Base-by-base conservation (phyloP, 2,797 vertebrate genomes). In the Cryptoprocta ferox region DNA sequence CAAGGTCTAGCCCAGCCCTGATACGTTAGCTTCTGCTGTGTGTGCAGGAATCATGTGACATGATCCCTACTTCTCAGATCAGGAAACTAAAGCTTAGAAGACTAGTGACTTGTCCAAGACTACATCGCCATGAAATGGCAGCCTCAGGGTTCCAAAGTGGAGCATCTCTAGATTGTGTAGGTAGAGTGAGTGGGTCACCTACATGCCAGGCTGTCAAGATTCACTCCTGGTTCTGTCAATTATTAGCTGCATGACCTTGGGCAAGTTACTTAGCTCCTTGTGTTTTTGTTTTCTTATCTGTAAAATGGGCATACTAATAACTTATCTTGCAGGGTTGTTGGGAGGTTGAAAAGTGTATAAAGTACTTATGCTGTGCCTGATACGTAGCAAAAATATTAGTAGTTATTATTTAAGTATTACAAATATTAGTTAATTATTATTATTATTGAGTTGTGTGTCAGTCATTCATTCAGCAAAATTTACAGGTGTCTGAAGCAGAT, bases 11-110 rank as follows among this genome's bases (percentile, higher is more conserved):
- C 45, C 45, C 30, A 66, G 68, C 4, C 6, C 61, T 56, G n/a
- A 81, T 32, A 42, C 1, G 5, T 86, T 35, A 76, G 59, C 42
- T 73, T 93, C 59, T 88, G 53, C 56, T 80, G 21, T 89, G n/a
- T 70, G 28, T 68, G 37, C 39, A 30, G 56, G 73, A 83, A 65
- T 89, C 75, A 66, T 65, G 18, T 83, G n/a, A 50, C 3, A 0
- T 59, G 24, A 42, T 4, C 6, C 1, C 32, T 65, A 39, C 76
- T 91, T 95, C 82, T 63, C 71, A 93, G 66, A 70, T 90, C 7
- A 87, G 95, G 65, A 91, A 85, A 93, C 87, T 68, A 95, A 97
- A 82, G 84, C 63, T 79, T 42, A 45, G 26, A 87, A 89, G 26
- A 88, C 65, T 42, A 24, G 28, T 50, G n/a, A 70, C 45, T 79